Evolutionary conservation across 1,140 invertebrate genomes (phyloP).

Genomic region (Calephelis virginiensis): DNA sequence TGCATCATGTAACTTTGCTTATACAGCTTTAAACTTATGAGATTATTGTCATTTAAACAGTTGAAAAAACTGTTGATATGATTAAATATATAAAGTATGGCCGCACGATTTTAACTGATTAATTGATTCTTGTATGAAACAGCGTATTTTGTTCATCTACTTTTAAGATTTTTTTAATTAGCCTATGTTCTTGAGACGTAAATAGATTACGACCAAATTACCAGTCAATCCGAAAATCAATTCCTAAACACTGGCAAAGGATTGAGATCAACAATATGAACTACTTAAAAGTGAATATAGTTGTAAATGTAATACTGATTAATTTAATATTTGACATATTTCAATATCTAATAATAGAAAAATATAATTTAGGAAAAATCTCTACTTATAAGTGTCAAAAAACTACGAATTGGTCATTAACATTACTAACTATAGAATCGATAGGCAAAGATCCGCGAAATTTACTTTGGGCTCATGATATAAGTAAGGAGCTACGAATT

Average conservation of each 20-base stretch:
- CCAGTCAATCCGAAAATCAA: constrained; percentile 27
- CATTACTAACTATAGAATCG: constrained; percentile 17
- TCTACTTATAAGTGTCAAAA: constrained; percentile 28
- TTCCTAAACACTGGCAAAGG: constrained; percentile 22
- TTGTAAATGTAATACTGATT: constrained; percentile 29
- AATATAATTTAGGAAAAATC: constrained; percentile 29
- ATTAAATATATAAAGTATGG: no score
- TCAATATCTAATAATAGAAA: constrained; percentile 20
- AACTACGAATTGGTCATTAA: constrained; percentile 27
- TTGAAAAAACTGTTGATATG: no score
- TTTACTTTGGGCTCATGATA: neutral
- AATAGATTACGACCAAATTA: neutral
- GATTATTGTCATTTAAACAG: no score
- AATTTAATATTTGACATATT: constrained; percentile 4
- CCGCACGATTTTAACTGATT: neutral
- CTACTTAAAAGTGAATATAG: constrained; percentile 23
- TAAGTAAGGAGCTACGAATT: neutral
- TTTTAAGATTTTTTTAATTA: neutral
- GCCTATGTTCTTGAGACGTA: neutral
- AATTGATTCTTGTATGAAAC: neutral
- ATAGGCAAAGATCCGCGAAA: constrained; percentile 4
- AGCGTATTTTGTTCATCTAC: no score
- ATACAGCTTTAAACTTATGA: no score
- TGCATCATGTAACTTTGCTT: no score
- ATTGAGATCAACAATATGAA: constrained; percentile 19